Conservation (phyloP, 2,113 vertebrate genomes). For the Castor canadensis region DNA sequence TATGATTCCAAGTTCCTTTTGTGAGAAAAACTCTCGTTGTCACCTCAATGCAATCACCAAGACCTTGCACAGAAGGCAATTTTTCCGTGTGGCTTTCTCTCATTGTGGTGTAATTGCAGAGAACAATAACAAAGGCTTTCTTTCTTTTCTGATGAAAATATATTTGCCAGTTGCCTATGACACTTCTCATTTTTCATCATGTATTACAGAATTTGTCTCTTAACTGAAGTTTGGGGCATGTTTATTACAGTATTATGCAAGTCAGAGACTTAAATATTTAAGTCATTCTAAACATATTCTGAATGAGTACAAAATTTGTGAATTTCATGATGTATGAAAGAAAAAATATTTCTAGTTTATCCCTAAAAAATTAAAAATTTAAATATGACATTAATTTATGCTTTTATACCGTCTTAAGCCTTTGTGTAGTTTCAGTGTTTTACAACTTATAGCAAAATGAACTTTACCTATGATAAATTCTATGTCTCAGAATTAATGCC, state of each 20-base stretch:
- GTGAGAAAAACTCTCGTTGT: not conserved
- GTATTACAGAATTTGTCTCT: not conserved
- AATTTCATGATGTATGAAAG: not conserved
- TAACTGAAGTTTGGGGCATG: not conserved
- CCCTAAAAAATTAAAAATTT: not conserved
- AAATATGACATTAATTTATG: not conserved
- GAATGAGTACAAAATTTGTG: not conserved
- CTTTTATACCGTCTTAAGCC: not conserved
- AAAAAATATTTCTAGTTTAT: not conserved
- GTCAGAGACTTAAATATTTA: not conserved
- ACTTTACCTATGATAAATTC: not conserved
- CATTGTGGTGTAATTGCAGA: not conserved
- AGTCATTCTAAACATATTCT: not conserved
- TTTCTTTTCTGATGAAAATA: not conserved
- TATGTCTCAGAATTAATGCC: not conserved
- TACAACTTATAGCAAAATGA: not conserved
- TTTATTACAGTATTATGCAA: not conserved
- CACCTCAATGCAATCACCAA: not conserved
- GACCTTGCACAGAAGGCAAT: not conserved
- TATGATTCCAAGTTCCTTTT: slow-evolving; percentile 27
- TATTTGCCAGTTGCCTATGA: not conserved
- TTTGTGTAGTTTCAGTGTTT: not conserved
- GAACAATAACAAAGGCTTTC: not conserved
- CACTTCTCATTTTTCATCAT: not conserved
- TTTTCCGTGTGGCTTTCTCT: not conserved